Base-by-base conservation (phyloP, 2,888 invertebrate species). In the Cyrtodaria siliqua region DNA sequence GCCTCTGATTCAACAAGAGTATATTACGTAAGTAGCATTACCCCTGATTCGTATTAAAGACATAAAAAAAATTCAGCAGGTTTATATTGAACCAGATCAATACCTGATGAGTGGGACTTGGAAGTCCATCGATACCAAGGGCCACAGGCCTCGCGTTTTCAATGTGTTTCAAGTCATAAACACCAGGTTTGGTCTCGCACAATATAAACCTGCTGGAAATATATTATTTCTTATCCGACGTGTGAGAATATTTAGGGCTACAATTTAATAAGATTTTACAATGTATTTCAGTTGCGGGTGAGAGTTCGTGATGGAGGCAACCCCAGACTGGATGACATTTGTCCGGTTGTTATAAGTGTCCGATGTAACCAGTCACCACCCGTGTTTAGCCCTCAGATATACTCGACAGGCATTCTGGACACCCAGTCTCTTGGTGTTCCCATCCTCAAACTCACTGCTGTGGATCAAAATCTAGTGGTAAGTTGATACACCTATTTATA, bases 291-390 rank as follows among this genome's bases (percentile, higher is more conserved):
- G 88, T 81, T 91, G 18, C 84, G 90, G 23, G 88, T 90, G 16
- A 26, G 80, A 29, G 89, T 89, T 1, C 76, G 79, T 49, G 90
- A 91, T 75, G 86, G 87, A n/a, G 90, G 90, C n/a, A 87, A 74
- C 62, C 90, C 90, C 6, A 66, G 85, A 2, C 67, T 81, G 29
- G 71, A 71, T 20, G 84, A 85, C 57, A 78, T 66, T 12, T 74
- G 84, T 1, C 69, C 69, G n/a, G 84, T 88, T 4, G 42, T 61
- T 3, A 78, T 87, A 9, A 79, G 53, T 38, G 86, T 90, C 29
- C 84, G 73, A 38, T 68, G 84, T 18, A 87, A 89, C 66, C 70
- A 86, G 73, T 85, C 86, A 69, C 69, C 78, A 42, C 88, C 88
- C 6, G 60, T 72, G 38, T 85, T 87, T 53, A 49, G 23, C 29